phyloP scores from a whole-genome alignment of 2,797 vertebrate species.

The Carcharodon carcharias region DNA sequence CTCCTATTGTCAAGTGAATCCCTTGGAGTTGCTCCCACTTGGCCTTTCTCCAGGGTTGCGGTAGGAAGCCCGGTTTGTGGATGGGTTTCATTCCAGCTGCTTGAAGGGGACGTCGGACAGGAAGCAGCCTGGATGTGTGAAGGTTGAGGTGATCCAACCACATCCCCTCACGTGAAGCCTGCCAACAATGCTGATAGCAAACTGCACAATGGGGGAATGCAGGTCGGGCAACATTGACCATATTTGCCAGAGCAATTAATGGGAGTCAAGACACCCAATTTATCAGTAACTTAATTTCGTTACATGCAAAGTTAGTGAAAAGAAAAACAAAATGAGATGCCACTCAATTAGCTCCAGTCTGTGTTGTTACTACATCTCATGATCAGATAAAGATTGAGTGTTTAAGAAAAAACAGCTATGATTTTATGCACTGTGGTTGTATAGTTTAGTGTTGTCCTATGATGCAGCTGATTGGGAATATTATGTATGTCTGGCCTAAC shows the following conservation, averaged over 20 bases:
- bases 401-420: not conserved
- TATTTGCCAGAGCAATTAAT: not conserved
- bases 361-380: not conserved
- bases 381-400: not conserved
- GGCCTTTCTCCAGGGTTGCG: not conserved
- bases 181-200: too few relatives aligned
- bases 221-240: not conserved
- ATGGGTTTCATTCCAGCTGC: not conserved
- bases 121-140: not conserved
- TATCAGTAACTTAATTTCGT: not conserved
- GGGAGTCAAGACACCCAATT: not conserved
- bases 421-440: not conserved
- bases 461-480: not conserved
- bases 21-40: not conserved
- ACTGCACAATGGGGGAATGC: not conserved
- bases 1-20: too few relatives aligned
- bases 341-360: not conserved
- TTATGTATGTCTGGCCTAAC: not conserved
- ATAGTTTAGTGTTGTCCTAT: not conserved
- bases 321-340: not conserved
- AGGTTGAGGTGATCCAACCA: not conserved
- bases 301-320: not conserved
- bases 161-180: not conserved
- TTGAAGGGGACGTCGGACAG: not conserved
- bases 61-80: not conserved